Evolutionary conservation across 2,797 vertebrate species (phyloP).

Genomic region (Muscicapa comitata): DNA sequence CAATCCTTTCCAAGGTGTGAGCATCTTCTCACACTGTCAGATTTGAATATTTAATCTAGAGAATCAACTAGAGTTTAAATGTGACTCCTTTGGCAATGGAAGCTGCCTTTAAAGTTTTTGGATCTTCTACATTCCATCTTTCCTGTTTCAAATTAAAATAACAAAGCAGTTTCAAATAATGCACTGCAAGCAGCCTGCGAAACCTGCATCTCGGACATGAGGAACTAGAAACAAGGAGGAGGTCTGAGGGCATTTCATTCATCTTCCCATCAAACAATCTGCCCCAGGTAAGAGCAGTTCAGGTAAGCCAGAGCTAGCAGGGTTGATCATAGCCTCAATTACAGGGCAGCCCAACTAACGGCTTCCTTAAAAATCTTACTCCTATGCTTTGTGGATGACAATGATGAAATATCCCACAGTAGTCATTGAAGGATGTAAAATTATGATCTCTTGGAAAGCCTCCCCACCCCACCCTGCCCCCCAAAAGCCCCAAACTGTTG

Average conservation of each 20-base stretch:
- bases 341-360: neutral
- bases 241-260: neutral
- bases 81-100: neutral
- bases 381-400: neutral
- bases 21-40: constrained; percentile 16
- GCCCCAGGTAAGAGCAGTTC: neutral
- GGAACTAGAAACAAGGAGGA: neutral
- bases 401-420: neutral
- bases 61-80: constrained; percentile 15
- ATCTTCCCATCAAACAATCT: neutral
- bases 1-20: neutral
- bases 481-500: neutral
- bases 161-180: neutral
- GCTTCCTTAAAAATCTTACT: neutral
- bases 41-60: constrained; percentile 35
- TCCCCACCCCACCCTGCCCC: neutral
- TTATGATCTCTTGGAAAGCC: neutral
- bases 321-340: neutral
- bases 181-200: neutral
- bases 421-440: neutral
- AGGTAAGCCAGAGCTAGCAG: neutral
- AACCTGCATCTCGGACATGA: neutral
- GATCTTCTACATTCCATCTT: too few species aligned
- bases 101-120: too few species aligned
- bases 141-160: too few species aligned